These are phyloP conservation scores for Amitus sp. DNA, from an alignment of 2,888 invertebrate genomes.

Conservation along the genomic window DNA sequence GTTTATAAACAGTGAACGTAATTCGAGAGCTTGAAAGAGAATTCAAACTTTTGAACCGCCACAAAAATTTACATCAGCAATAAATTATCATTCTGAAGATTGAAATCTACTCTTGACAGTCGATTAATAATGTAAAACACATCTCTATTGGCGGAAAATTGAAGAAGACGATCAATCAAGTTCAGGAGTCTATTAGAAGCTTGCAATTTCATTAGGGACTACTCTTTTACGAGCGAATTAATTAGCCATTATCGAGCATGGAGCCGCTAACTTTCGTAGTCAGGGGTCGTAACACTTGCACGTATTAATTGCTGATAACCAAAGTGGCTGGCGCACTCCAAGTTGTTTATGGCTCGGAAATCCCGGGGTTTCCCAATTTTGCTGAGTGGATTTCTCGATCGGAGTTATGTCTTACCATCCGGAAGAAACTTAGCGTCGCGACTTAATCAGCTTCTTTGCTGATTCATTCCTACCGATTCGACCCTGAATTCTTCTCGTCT, in stretches of 20 bases:
- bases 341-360: background rate
- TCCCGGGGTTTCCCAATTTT: background rate
- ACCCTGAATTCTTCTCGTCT: background rate
- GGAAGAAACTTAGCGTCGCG: background rate
- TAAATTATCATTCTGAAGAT: no score
- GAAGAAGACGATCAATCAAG: background rate
- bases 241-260: background rate
- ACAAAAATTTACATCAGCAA: no score
- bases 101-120: no score
- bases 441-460: background rate
- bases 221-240: constrained; percentile 3
- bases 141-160: background rate
- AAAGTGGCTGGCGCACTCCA: background rate
- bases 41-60: no score
- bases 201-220: background rate
- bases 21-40: no score
- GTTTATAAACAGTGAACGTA: no score
- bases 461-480: background rate
- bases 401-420: background rate
- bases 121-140: no score
- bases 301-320: constrained; percentile 1
- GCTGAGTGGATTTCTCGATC: constrained; percentile 2
- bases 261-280: background rate
- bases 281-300: background rate
- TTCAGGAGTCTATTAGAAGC: background rate